Conservation (phyloP, 2,797 vertebrate genomes). For the Manis crassicaudata region DNA sequence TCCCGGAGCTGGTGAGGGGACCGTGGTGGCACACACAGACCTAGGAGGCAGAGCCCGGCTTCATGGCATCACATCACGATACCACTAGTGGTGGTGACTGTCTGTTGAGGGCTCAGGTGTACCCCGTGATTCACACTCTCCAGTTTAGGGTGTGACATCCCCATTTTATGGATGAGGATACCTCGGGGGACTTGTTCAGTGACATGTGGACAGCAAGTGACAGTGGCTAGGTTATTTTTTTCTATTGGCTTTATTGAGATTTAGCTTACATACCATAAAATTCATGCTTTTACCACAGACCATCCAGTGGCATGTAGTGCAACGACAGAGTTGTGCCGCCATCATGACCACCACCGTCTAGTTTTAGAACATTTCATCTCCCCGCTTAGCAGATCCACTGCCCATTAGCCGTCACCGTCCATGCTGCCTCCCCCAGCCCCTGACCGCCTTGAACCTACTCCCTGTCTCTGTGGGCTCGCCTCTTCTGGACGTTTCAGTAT, state of each 20-base stretch:
- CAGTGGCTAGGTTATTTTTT: not conserved
- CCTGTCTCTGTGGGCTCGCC: not conserved
- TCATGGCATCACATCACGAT: too few species aligned
- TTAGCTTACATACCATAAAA: not conserved
- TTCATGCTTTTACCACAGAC: not conserved
- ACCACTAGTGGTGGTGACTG: too few species aligned
- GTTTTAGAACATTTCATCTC: not conserved
- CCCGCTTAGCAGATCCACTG: not conserved
- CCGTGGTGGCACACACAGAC: fast-evolving
- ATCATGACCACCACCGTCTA: too few species aligned
- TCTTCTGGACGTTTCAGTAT: not conserved
- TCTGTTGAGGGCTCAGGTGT: too few species aligned
- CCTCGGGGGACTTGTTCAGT: not conserved
- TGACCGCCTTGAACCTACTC: too few species aligned
- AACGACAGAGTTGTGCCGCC: not conserved
- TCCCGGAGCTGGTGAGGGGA: not conserved
- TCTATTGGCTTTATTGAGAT: not conserved
- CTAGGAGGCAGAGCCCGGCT: fast-evolving
- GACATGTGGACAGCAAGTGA: not conserved
- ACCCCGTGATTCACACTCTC: not conserved
- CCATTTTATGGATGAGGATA: not conserved
- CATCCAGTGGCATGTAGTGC: not conserved
- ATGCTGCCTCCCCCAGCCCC: too few species aligned
- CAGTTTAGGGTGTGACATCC: too few species aligned
- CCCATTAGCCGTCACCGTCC: not conserved